Evolutionary conservation across 2,113 vertebrate species (phyloP).

Genomic region (Macquaria australasica): DNA sequence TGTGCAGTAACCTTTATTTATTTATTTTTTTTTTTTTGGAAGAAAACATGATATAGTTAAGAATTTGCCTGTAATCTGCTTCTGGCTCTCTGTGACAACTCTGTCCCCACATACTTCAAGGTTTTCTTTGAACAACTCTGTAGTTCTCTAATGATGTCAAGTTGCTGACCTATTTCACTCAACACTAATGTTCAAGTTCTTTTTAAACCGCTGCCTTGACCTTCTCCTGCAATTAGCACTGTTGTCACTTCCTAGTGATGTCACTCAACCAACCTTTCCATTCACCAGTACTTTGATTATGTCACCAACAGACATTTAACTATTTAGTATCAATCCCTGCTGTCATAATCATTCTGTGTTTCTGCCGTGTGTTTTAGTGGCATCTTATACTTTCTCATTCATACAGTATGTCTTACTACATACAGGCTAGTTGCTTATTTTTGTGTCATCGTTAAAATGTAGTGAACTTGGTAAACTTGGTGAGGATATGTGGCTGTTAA

Average conservation of each 20-base stretch:
- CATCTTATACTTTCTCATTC: slow-evolving; percentile 1
- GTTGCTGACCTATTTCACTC: slow-evolving; percentile 33
- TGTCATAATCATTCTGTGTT: neutral
- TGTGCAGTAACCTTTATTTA: neutral
- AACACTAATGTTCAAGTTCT: neutral
- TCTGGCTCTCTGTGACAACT: slow-evolving; percentile 21
- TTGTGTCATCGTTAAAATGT: neutral
- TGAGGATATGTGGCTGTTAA: slow-evolving; percentile 53
- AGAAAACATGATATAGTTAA: neutral
- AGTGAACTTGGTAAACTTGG: neutral
- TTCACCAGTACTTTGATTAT: slow-evolving; percentile 19
- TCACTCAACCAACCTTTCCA: slow-evolving; percentile 16
- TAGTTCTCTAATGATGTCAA: slow-evolving; percentile 37
- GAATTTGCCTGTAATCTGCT: neutral
- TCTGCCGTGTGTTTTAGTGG: neutral
- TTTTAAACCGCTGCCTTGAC: slow-evolving; percentile 11
- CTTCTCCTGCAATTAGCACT: slow-evolving; percentile 17
- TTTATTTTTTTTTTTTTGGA: slow-evolving; percentile 23
- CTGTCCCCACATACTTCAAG: slow-evolving; percentile 9
- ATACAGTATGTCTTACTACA: neutral
- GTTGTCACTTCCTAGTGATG: slow-evolving; percentile 19
- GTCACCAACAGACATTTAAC: slow-evolving; percentile 16
- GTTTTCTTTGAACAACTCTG: slow-evolving; percentile 11
- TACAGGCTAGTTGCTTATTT: neutral
- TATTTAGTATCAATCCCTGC: neutral